phyloP scores from a whole-genome alignment of 2,113 vertebrate genomes.

The Pogonocichla stellata region DNA sequence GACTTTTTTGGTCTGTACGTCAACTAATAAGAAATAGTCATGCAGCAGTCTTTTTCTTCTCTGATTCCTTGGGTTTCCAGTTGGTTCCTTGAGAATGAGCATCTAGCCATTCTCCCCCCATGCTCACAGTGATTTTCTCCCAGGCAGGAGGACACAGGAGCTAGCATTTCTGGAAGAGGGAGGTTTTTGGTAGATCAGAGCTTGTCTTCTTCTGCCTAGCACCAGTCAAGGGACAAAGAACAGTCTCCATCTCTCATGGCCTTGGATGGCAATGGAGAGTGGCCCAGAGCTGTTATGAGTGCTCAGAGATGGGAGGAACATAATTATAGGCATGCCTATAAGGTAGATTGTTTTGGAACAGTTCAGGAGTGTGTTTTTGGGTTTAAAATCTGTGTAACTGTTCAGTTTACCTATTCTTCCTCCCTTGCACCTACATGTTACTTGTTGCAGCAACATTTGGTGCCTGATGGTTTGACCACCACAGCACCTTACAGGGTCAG shows the following conservation, averaged over 20 bases:
- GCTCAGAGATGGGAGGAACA: background rate
- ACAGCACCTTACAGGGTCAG: background rate
- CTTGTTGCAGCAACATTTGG: background rate
- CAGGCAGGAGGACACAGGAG: background rate
- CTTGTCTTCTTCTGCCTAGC: background rate
- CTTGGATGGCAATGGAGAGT: background rate
- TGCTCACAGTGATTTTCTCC: background rate
- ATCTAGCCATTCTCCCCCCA: background rate
- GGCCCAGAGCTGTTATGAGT: accelerated
- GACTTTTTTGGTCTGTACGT: background rate
- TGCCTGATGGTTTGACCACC: background rate
- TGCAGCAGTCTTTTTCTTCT: background rate
- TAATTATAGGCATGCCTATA: background rate
- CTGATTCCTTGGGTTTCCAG: background rate
- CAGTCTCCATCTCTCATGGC: background rate
- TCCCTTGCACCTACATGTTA: background rate
- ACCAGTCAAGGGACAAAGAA: accelerated
- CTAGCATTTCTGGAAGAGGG: background rate
- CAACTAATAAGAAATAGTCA: constrained; percentile 2
- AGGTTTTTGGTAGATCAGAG: background rate
- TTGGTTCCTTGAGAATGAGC: background rate
- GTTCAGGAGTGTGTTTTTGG: background rate
- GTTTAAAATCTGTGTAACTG: background rate
- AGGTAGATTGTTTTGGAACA: background rate
- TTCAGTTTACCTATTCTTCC: background rate